Percentiles rank a stretch among this genome's conserved stretches.
phyloP scores from a whole-genome alignment of 2,113 vertebrate species.

The Mesocricetus auratus region DNA sequence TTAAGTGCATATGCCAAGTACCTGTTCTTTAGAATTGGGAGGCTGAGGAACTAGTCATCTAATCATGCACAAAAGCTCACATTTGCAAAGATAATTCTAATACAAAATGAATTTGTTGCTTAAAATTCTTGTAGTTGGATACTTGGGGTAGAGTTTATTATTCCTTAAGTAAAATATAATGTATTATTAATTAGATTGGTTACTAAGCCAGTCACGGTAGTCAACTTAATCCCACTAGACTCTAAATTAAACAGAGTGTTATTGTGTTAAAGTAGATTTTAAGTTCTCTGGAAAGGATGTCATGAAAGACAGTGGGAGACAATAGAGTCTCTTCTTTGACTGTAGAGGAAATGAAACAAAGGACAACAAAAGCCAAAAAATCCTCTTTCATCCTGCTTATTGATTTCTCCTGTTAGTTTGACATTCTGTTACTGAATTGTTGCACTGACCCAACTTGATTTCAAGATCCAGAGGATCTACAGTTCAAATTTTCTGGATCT shows the following conservation, averaged over 20 bases:
- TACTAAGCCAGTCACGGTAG: not conserved
- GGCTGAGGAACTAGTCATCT: not conserved
- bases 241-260: not conserved
- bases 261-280: not conserved
- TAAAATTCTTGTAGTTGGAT: not conserved
- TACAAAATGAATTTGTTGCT: not conserved
- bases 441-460: not conserved
- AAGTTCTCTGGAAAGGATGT: not conserved
- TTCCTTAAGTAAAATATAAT: conserved; percentile 11
- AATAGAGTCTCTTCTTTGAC: not conserved
- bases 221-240: not conserved
- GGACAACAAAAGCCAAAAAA: not conserved
- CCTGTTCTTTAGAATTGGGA: not conserved
- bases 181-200: not conserved
- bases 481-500: not conserved
- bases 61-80: not conserved
- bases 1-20: not conserved
- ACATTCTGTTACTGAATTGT: not conserved
- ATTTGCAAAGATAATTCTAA: not conserved
- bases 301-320: not conserved
- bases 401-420: not conserved
- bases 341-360: not conserved
- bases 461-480: not conserved
- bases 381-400: not conserved
- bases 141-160: not conserved